Base-by-base conservation (phyloP, 2,888 invertebrate species). In the Lasioglossum malachurum region DNA sequence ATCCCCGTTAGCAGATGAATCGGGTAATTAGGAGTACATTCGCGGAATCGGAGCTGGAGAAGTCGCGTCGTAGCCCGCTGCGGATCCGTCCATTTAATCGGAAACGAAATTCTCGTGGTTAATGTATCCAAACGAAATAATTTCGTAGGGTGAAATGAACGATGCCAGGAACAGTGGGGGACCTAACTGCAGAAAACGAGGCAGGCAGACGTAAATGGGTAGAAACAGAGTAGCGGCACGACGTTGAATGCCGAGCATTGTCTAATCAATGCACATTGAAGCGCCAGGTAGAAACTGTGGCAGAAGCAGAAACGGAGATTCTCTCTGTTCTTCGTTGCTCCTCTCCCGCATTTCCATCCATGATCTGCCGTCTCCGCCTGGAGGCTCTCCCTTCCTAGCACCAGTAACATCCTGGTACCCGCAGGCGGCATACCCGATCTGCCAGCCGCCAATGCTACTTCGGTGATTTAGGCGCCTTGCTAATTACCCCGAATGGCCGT, bases 181-280 rank as follows among this genome's bases (percentile, higher is more conserved):
- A 35, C 53, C 78, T 75, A 41, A 46, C 46, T 72, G 71, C 41
- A 12, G 46, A 67, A 64, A 53, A 67, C 57, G 71, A 53, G 75
- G 74, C 73, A 69, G 77, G 78, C 74, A 84, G 77, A 44, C 46
- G 41, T 41, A 72, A 87, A 78, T 89, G 78, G 82, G 84, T 86
- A 80, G 91, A 88, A 89, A 89, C 85, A 88, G 87, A 88, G 84
- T 75, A 77, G 77, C 77, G 49, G 85, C 83, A 85, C 83, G 83
- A 75, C 83, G 78, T 86, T 90, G 90, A 91, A 92, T 92, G 82
- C 92, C 87, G 86, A 89, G 91, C 91, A 93, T 93, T 93, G 93
- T 93, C 91, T 93, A 94, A 94, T 94, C 94, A 94, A 94, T 94
- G 94, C 90, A 90, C 92, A 94, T 94, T 94, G 93, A 94, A 89